phyloP scores from a whole-genome alignment of 2,797 vertebrate species.

The Hyperoplus lanceolatus region DNA sequence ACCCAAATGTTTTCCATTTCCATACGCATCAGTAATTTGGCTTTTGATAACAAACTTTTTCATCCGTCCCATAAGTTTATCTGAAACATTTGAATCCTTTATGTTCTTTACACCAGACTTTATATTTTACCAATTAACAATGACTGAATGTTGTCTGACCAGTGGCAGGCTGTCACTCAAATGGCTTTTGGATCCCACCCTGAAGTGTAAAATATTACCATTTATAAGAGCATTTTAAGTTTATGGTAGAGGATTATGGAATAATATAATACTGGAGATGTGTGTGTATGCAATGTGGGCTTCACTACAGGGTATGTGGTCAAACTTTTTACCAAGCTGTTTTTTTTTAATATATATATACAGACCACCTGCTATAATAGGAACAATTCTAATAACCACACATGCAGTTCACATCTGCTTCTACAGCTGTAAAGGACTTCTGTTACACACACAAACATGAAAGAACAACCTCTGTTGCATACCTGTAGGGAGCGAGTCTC shows the following conservation, averaged over 20 bases:
- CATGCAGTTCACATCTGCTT: slow-evolving; percentile 48
- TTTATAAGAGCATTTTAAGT: slow-evolving; percentile 58
- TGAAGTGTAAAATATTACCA: slow-evolving; percentile 68
- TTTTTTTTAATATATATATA: slow-evolving; percentile 20
- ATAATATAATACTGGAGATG: slow-evolving; percentile 34
- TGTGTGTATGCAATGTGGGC: slow-evolving; percentile 45
- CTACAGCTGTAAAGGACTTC: slow-evolving; percentile 62
- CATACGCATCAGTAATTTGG: not conserved
- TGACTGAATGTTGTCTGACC: slow-evolving; percentile 44
- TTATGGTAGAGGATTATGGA: slow-evolving; percentile 34
- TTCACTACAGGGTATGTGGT: slow-evolving; percentile 63
- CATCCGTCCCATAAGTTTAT: slow-evolving; percentile 5
- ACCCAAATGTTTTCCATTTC: not conserved
- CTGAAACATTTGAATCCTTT: not conserved
- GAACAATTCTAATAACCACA: slow-evolving; percentile 59
- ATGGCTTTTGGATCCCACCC: slow-evolving; percentile 50
- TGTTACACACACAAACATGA: slow-evolving; percentile 62
- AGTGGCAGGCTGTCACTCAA: slow-evolving; percentile 23
- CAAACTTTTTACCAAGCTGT: slow-evolving; percentile 48
- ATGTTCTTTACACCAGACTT: slow-evolving; percentile 12
- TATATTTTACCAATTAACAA: slow-evolving; percentile 26
- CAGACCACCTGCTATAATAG: slow-evolving; percentile 57
- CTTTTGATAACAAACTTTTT: not conserved
- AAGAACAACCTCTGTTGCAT: slow-evolving; percentile 64
- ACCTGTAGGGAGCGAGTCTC: slow-evolving; percentile 63